Evolutionary conservation across 64 coral and sea anemone genomes (phyloP).

Genomic region (Astreopora myriophthalma): DNA sequence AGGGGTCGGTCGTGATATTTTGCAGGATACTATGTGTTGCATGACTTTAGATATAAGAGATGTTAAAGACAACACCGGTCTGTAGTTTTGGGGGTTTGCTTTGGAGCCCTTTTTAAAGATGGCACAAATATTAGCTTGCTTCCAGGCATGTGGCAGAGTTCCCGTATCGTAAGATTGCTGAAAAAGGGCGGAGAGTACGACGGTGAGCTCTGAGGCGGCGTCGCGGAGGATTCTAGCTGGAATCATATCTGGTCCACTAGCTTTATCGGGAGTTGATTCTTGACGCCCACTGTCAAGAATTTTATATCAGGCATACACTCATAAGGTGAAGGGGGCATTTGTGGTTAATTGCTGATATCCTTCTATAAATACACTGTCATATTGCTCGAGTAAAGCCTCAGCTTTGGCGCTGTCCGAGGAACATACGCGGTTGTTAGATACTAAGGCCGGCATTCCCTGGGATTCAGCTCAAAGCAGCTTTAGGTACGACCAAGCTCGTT

Average conservation of each 20-base stretch:
- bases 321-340: slow-evolving; percentile 18
- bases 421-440: too few species aligned
- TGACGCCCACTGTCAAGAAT: slow-evolving; percentile 17
- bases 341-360: slow-evolving; percentile 13
- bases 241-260: slow-evolving; percentile 21
- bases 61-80: too few species aligned
- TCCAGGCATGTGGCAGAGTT: too few species aligned
- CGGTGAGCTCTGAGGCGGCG: neutral
- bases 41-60: too few species aligned
- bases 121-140: too few species aligned
- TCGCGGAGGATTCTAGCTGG: neutral
- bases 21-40: too few species aligned
- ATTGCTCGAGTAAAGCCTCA: slow-evolving; percentile 32
- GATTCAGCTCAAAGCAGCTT: too few species aligned
- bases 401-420: slow-evolving; percentile 28
- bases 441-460: too few species aligned
- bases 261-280: slow-evolving; percentile 35
- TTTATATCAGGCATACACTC: slow-evolving; percentile 5
- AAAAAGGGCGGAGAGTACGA: neutral
- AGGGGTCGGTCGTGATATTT: too few species aligned
- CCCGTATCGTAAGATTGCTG: neutral
- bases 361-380: slow-evolving; percentile 31
- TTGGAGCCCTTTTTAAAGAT: too few species aligned
- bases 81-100: too few species aligned
- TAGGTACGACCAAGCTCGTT: too few species aligned